These are phyloP conservation scores for Mythimna loreyi DNA, from an alignment of 2,888 invertebrate genomes.

Conservation along the genomic window DNA sequence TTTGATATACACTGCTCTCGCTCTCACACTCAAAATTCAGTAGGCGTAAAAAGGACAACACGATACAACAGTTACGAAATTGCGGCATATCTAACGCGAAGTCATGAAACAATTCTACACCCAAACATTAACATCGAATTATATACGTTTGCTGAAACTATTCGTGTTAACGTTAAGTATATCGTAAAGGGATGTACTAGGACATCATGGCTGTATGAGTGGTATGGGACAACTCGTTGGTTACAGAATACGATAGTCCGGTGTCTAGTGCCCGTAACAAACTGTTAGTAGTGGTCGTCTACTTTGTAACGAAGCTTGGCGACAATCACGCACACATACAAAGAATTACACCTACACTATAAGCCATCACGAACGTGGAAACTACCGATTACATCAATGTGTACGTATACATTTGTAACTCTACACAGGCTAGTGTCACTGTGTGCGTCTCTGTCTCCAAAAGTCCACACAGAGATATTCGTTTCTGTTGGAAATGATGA, in stretches of 20 bases:
- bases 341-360: not conserved
- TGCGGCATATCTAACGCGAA: conserved; percentile 55
- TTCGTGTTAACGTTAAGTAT: conserved; percentile 64
- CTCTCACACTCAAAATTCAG: conserved; percentile 29
- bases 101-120: conserved; percentile 65
- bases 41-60: conserved; percentile 29
- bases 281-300: conserved; percentile 35
- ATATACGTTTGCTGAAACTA: conserved; percentile 63
- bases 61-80: conserved; percentile 53
- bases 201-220: conserved; percentile 62
- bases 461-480: conserved; percentile 43
- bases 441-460: conserved; percentile 46
- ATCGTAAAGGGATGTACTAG: conserved; percentile 65
- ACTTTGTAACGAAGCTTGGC: conserved; percentile 25
- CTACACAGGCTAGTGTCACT: not conserved
- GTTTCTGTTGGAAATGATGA: conserved; percentile 60
- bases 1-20: conserved; percentile 37
- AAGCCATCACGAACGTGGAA: not conserved
- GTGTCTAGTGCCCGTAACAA: conserved; percentile 51
- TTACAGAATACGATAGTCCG: conserved; percentile 56
- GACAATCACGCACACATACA: conserved; percentile 32
- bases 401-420: conserved; percentile 7
- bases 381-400: not conserved
- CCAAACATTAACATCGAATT: conserved; percentile 65
- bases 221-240: conserved; percentile 65